Evolutionary conservation across 53 echinoderm and acorn worm genomes (phyloP).

Genomic region (Henricia sp.): DNA sequence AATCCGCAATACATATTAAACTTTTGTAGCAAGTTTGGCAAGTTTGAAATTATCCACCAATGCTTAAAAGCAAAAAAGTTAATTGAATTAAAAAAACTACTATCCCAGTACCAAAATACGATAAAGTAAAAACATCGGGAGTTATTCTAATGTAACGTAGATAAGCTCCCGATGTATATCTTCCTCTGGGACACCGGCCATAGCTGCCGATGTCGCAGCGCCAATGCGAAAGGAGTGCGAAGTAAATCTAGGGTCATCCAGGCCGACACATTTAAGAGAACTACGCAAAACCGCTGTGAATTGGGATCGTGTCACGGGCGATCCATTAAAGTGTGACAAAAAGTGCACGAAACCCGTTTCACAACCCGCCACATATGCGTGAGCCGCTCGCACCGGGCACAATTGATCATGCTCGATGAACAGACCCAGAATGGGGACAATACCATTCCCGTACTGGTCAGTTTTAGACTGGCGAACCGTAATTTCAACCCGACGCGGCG

Average conservation of each 20-base stretch:
- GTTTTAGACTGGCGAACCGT: not conserved
- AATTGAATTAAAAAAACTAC: too few relatives aligned
- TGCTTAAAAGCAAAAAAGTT: too few relatives aligned
- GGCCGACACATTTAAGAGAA: not conserved
- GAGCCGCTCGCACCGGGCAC: not conserved
- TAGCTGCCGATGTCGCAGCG: not conserved
- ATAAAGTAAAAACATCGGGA: not conserved
- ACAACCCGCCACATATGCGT: too few relatives aligned
- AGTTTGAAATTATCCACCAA: too few relatives aligned
- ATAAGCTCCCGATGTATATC: not conserved
- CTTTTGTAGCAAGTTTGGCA: too few relatives aligned
- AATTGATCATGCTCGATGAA: not conserved
- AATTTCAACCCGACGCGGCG: not conserved
- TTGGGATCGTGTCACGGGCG: slow-evolving; percentile 27
- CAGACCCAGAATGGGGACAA: not conserved
- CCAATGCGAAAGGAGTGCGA: slow-evolving; percentile 1
- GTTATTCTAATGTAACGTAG: not conserved
- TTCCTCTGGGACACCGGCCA: not conserved
- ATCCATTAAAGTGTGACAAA: slow-evolving; percentile 29
- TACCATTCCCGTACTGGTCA: slow-evolving; percentile 1
- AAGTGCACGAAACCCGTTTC: not conserved
- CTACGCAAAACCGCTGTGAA: slow-evolving; percentile 8
- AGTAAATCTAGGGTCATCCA: not conserved
- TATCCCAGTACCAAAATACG: too few relatives aligned
- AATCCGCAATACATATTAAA: too few relatives aligned